Evolutionary conservation across 2,888 invertebrate genomes (phyloP), one percentile per base, ranked within the genome.

Genomic region (Hemicrepidius hirtus): DNA sequence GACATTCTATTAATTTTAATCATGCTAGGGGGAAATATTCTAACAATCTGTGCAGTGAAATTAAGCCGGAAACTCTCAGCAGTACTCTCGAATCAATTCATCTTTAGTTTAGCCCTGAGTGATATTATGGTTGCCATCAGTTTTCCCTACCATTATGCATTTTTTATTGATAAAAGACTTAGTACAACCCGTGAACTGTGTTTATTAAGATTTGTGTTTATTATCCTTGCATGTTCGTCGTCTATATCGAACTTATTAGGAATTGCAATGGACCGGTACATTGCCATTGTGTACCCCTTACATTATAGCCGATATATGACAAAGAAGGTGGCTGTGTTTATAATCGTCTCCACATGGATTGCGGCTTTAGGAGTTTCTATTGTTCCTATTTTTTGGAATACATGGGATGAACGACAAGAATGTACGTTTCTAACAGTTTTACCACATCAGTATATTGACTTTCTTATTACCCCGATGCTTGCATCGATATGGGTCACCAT

Each of bases 211-310:
- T 95, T 94, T 86, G 92, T 93, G 66, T 87, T 94, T 65, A 92
- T 93, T 76, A 91, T 92, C 78, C 89, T 94, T 82, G 94, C 94
- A 74, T 94, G 94, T 83, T 91, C 92, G 79, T 94, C 93, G 60
- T 95, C 94, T 77, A 92, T 95, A 80, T 91, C 91, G 87, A 95
- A 94, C 84, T 89, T 95, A 78, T 91, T 94, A 81, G 91, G 92
- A 60, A 94, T 95, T 77, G 95, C 95, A 32, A 89, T 93, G 73
- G 95, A 95, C 87, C 90, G 93, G 79, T 95, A 94, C 84, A 90
- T 94, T 78, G 94, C 94, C 0, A 93, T 95, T 79, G 90, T 95
- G 53, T 92, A 94, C 85, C 94, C 95, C 9, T 87, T 95, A 77
- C 92, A 93, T 85, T 95, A 95, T 86, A 90, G 91, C 83, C 89